Base-by-base conservation (phyloP, 2,113 vertebrate species). In the Callopanchax toddi region DNA sequence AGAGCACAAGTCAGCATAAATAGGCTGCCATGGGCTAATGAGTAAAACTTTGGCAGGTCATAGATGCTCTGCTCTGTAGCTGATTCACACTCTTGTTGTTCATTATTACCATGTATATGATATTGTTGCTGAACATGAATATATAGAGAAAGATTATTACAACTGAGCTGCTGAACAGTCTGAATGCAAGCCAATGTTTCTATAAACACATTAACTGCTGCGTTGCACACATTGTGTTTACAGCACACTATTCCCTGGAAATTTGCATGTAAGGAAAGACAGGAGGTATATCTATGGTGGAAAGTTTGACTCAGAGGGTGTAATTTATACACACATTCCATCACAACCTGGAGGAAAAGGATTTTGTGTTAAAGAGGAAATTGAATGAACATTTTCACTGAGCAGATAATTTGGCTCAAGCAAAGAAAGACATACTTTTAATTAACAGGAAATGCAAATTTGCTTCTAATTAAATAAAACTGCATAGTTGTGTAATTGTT, bases 1-100 rank as follows among this genome's bases (percentile, higher is more conserved):
- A 40, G 34, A 74, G 44, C 29, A 53, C 55, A 63, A 75, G 67
- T 85, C 75, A 88, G 82, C 80, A 76, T 60, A 78, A 75, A 74
- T 51, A 70, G 43, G 12, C 22, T 43, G 63, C 74, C 34, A 56
- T 43, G 2, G 44, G 67, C 69, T 67, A 37, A 57, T 37, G 40
- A 78, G 49, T 39, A 20, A 64, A 75, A 83, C 56, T 78, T 62
- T 58, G 15, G 46, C 43, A 67, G 45, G 59, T 55, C 17, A 21
- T 18, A 9, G 37, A 52, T 25, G 45, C 42, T 22, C 42, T 18
- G 42, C 43, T 62, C 17, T 26, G 59, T 43, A 46, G 26, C n/a
- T 54, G 20, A 37, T 64, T 42, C 18, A 22, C 53, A 52, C 45
- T 43, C 10, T 36, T 63, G 39, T 18, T 49, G 21, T 42, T 58